Percentiles rank a stretch among this genome's conserved stretches.
Evolutionary conservation across 2,888 invertebrate genomes (phyloP).

Genomic region (Epirrhoe tristata): DNA sequence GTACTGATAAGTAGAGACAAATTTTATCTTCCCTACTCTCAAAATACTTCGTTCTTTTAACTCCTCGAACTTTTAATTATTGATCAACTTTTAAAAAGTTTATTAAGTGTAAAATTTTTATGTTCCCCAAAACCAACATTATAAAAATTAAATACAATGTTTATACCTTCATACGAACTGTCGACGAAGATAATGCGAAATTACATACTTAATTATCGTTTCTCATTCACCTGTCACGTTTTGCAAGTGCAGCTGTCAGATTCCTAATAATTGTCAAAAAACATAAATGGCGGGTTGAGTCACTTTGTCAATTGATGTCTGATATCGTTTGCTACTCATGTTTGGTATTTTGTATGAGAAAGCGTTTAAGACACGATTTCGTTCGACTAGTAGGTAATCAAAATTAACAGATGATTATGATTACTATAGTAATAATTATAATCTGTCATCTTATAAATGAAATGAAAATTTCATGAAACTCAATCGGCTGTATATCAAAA

Average conservation of each 20-base stretch:
- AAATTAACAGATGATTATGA: too few species aligned
- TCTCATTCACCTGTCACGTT: conserved; percentile 29
- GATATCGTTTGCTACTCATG: neutral
- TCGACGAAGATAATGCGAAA: conserved; percentile 27
- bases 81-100: neutral
- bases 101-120: neutral
- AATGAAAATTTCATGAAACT: too few species aligned
- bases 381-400: too few species aligned
- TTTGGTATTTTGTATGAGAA: neutral
- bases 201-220: conserved; percentile 29
- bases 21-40: too few species aligned
- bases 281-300: neutral
- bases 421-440: too few species aligned
- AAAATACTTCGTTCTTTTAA: too few species aligned
- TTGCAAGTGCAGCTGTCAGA: conserved; percentile 27
- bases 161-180: conserved; percentile 22
- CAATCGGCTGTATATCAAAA: too few species aligned
- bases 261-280: conserved; percentile 31
- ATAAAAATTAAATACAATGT: neutral
- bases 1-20: too few species aligned
- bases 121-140: neutral
- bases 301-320: neutral
- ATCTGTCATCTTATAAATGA: too few species aligned
- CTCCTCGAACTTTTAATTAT: neutral
- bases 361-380: too few species aligned